Conservation (phyloP, 2,113 vertebrate genomes). For the Cichladusa arquata region DNA sequence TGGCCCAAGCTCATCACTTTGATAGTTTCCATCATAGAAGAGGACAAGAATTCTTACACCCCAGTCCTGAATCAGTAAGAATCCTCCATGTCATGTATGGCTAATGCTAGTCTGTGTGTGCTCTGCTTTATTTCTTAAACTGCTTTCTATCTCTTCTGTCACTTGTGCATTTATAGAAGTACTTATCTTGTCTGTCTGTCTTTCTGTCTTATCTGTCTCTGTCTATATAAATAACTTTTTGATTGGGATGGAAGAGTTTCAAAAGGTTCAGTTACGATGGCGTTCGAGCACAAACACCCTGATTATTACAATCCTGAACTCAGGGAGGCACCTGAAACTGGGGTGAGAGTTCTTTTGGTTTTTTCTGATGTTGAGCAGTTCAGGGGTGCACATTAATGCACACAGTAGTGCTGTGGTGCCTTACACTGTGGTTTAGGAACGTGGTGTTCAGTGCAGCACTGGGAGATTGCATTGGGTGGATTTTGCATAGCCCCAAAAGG, state of each 20-base stretch:
- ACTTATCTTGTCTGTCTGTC: slow-evolving; percentile 72
- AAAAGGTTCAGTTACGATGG: slow-evolving; percentile 57
- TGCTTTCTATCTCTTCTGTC: slow-evolving; percentile 60
- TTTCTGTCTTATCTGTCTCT: slow-evolving; percentile 79
- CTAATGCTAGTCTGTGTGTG: not conserved
- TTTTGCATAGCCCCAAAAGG: not conserved
- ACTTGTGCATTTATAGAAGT: slow-evolving; percentile 60
- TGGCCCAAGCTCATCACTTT: slow-evolving; percentile 99
- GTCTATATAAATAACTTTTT: slow-evolving; percentile 77
- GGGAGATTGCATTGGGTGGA: not conserved
- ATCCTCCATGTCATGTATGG: not conserved
- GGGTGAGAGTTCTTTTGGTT: slow-evolving; percentile 68
- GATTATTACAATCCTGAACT: slow-evolving; percentile 58
- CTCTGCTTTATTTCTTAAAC: slow-evolving; percentile 24
- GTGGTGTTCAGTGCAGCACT: not conserved
- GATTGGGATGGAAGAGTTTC: slow-evolving; percentile 68
- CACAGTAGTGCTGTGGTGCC: slow-evolving; percentile 12
- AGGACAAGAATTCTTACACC: slow-evolving; percentile 95
- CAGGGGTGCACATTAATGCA: not conserved
- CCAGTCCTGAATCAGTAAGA: slow-evolving; percentile 96
- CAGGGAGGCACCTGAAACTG: slow-evolving; percentile 55
- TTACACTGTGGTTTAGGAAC: not conserved
- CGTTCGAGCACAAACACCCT: slow-evolving; percentile 53
- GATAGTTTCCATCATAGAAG: slow-evolving; percentile 97
- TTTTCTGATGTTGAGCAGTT: slow-evolving; percentile 35